Evolutionary conservation across 2,888 invertebrate species (phyloP).

Genomic region (Fragum whitleyi): DNA sequence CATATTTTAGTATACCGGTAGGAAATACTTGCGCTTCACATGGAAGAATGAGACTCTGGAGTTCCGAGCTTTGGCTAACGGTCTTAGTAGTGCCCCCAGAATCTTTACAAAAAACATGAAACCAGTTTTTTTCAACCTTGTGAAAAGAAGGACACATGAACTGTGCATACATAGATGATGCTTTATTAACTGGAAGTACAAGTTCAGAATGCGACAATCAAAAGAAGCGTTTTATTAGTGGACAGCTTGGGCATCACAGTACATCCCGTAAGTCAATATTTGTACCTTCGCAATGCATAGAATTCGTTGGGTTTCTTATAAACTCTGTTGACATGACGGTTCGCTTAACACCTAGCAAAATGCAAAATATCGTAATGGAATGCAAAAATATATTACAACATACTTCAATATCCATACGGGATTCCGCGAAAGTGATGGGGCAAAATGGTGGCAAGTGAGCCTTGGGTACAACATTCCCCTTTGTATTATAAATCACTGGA

Average conservation of each 20-base stretch:
- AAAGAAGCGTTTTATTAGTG: constrained; percentile 12
- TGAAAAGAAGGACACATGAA: constrained; percentile 39
- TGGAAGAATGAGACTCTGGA: constrained; percentile 45
- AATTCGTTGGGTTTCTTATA: constrained; percentile 46
- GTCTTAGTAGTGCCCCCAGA: constrained; percentile 44
- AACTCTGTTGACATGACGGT: constrained; percentile 21
- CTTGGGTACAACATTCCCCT: constrained; percentile 44
- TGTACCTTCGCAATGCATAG: constrained; percentile 31
- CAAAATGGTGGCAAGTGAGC: constrained; percentile 47
- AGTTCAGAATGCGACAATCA: constrained; percentile 21
- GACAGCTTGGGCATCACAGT: constrained; percentile 45
- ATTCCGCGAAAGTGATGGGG: constrained; percentile 49
- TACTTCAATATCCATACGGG: constrained; percentile 37
- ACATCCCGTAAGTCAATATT: constrained; percentile 52
- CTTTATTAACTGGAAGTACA: constrained; percentile 22
- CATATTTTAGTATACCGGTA: constrained; percentile 55
- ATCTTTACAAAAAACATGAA: constrained; percentile 60
- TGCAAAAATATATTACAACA: neutral
- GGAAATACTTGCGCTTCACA: constrained; percentile 56
- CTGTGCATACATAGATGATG: constrained; percentile 44
- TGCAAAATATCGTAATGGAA: neutral
- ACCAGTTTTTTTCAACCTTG: constrained; percentile 45
- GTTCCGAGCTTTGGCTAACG: constrained; percentile 58
- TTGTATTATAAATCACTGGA: constrained; percentile 45
- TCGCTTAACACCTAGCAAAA: constrained; percentile 2